Conservation (phyloP, 2,113 vertebrate species). For the Pavo muticus region DNA sequence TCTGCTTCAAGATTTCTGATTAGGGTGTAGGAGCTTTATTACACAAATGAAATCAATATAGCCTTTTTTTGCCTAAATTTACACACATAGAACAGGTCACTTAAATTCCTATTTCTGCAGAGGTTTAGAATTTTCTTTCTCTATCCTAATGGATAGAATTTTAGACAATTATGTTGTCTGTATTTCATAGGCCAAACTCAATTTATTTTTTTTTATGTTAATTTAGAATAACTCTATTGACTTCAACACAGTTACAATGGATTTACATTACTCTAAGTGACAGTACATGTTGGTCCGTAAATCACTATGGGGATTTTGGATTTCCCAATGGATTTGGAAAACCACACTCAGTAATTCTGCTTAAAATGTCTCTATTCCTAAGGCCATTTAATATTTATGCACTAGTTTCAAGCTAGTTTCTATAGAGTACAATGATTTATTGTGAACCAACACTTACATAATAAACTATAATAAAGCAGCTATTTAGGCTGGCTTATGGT, state of each 20-base stretch:
- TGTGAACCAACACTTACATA: slow-evolving; percentile 39
- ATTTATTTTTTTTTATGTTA: slow-evolving; percentile 34
- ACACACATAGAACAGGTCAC: neutral
- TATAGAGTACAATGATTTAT: slow-evolving; percentile 59
- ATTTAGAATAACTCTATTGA: slow-evolving; percentile 30
- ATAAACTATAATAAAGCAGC: slow-evolving; percentile 39
- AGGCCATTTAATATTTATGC: slow-evolving; percentile 67
- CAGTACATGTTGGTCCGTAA: slow-evolving; percentile 35
- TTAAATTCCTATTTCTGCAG: slow-evolving; percentile 9
- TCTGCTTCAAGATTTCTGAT: slow-evolving; percentile 10
- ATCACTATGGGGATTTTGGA: slow-evolving; percentile 54
- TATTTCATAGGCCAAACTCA: neutral
- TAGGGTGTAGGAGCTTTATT: slow-evolving; percentile 13
- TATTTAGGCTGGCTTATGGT: slow-evolving; percentile 32
- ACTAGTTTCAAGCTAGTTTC: slow-evolving; percentile 61
- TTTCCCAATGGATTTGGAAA: slow-evolving; percentile 55
- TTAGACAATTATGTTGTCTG: slow-evolving; percentile 42
- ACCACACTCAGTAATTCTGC: slow-evolving; percentile 56
- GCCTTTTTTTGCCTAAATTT: slow-evolving; percentile 21
- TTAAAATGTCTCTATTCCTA: slow-evolving; percentile 68
- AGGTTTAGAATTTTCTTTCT: slow-evolving; percentile 12
- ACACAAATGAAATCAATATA: slow-evolving; percentile 15
- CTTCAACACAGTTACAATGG: slow-evolving; percentile 25
- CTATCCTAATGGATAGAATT: slow-evolving; percentile 18
- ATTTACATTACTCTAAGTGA: slow-evolving; percentile 53